These are phyloP conservation scores for Pelmatolapia mariae DNA, from an alignment of 2,113 vertebrate species.

Conservation along the genomic window DNA sequence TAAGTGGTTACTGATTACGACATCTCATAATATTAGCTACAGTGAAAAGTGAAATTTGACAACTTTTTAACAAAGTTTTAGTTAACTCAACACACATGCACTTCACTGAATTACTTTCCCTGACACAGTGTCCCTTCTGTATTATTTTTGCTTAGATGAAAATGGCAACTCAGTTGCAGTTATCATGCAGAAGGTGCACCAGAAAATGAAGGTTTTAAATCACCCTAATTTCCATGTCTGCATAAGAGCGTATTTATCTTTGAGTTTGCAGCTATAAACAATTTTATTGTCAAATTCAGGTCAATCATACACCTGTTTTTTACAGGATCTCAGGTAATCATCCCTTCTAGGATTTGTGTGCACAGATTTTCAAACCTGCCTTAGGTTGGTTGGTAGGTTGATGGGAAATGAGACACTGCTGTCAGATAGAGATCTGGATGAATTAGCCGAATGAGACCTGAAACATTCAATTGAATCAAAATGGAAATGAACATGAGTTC, in stretches of 20 bases:
- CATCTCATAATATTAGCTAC: not conserved
- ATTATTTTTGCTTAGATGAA: not conserved
- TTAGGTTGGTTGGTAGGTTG: not conserved
- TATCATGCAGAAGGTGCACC: not conserved
- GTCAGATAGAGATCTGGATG: not conserved
- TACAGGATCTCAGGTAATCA: not conserved
- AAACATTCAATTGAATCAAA: not conserved
- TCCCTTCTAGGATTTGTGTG: not conserved
- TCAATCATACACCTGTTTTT: not conserved
- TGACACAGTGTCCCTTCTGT: not conserved
- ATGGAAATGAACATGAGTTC: not conserved
- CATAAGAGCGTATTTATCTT: not conserved
- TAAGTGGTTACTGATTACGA: not conserved
- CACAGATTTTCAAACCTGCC: not conserved
- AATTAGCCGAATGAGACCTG: not conserved
- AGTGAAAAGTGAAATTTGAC: not conserved
- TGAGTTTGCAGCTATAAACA: not conserved
- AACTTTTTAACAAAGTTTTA: not conserved
- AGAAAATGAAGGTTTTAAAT: not conserved
- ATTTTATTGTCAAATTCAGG: not conserved
- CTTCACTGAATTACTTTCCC: accelerated
- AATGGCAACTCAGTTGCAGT: not conserved
- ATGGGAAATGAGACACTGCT: not conserved
- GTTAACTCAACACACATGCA: not conserved
- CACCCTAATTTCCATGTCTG: not conserved